phyloP scores from a whole-genome alignment of 2,797 vertebrate genomes.

The Pangasius larnaudii region DNA sequence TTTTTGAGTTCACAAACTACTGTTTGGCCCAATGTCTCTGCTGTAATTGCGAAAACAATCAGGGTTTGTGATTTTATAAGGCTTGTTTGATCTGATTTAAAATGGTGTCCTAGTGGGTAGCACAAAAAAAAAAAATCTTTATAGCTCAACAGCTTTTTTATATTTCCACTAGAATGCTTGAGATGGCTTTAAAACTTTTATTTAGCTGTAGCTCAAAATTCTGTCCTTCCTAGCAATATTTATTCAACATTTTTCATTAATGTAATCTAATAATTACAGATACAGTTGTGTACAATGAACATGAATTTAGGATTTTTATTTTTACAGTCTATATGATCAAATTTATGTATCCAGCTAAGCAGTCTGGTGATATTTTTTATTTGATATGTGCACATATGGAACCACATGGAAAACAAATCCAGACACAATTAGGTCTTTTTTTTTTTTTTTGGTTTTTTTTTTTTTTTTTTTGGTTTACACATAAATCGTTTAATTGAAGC shows the following conservation, averaged over 20 bases:
- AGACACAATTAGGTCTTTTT: background rate
- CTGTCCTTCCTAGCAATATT: constrained; percentile 56
- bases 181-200: constrained; percentile 59
- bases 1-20: constrained; percentile 66
- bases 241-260: constrained; percentile 50
- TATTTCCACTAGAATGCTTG: constrained; percentile 67
- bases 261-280: constrained; percentile 35
- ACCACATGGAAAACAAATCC: constrained; percentile 30
- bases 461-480: constrained; percentile 16
- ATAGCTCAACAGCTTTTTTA: constrained; percentile 58
- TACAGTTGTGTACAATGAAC: constrained; percentile 42
- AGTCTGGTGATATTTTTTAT: constrained; percentile 33
- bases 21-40: constrained; percentile 65
- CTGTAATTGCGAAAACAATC: constrained; percentile 77
- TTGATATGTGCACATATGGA: constrained; percentile 33
- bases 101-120: constrained; percentile 70
- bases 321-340: constrained; percentile 48
- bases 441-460: background rate
- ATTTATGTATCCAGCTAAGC: constrained; percentile 28
- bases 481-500: constrained; percentile 34
- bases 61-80: constrained; percentile 72
- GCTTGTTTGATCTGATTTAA: constrained; percentile 80
- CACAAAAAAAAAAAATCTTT: constrained; percentile 50
- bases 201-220: constrained; percentile 56
- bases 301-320: constrained; percentile 51